These are phyloP conservation scores for Pterostichus niger DNA, from an alignment of 2,888 invertebrate genomes.

Conservation along the genomic window DNA sequence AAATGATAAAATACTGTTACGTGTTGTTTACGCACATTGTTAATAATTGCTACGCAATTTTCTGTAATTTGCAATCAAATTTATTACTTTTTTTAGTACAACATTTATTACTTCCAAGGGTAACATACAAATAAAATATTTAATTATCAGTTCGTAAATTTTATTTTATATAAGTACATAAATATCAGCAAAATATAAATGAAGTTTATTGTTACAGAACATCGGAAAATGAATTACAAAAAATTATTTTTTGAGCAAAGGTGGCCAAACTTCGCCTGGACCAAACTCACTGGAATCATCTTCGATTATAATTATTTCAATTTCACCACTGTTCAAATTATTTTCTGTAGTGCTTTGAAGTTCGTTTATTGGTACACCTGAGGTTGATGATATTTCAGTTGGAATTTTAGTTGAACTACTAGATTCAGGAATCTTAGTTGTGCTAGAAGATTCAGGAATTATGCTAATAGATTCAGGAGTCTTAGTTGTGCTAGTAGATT, in stretches of 20 bases:
- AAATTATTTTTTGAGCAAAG: slow-evolving; percentile 38
- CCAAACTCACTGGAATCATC: slow-evolving; percentile 23
- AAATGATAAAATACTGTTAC: slow-evolving; percentile 31
- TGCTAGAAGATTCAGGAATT: background rate
- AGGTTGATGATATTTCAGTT: background rate
- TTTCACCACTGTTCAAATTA: slow-evolving; percentile 10
- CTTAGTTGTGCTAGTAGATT: too few species aligned
- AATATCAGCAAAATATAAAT: slow-evolving; percentile 6
- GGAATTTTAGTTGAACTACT: slow-evolving; percentile 8
- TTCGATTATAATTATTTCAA: slow-evolving; percentile 51
- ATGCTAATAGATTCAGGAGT: too few species aligned
- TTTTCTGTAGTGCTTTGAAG: slow-evolving; percentile 2
- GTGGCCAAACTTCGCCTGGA: slow-evolving; percentile 11
- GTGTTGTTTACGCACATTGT: background rate
- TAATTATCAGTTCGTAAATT: background rate
- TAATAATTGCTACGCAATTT: slow-evolving; percentile 1
- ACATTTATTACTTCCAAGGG: background rate
- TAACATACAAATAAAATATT: slow-evolving; percentile 1
- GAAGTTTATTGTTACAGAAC: background rate
- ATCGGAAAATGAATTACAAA: background rate
- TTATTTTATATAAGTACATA: slow-evolving; percentile 8
- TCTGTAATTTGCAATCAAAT: background rate
- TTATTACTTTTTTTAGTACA: too few species aligned
- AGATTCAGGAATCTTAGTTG: background rate
- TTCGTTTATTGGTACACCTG: background rate